Base-by-base conservation (phyloP, 2,113 vertebrate species). In the Corythornis madagascariensis region DNA sequence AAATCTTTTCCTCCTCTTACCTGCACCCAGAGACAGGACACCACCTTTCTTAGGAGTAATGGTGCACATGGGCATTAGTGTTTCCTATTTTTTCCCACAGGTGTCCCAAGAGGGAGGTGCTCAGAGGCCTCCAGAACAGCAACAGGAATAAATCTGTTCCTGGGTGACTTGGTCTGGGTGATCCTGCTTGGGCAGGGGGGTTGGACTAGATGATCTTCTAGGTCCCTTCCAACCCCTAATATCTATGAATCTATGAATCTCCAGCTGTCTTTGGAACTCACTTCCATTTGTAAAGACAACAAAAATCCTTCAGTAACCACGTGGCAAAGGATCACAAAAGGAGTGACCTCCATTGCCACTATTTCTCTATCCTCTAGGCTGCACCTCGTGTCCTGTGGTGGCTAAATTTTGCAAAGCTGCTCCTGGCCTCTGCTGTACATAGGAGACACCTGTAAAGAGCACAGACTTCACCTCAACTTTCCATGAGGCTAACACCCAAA, bases 401-500 rank as follows among this genome's bases (percentile, higher is more conserved):
- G 33, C 31, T 73, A 67, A 65, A 84, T 45, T 28, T 25, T 63
- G 42, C 29, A 80, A 52, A 92, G 55, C 9, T 74, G 21, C 12
- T 4, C 1, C 35, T 50, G 48, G 47, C 45, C 47, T 83, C 69
- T 65, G 24, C 48, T 74, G 17, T 43, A 18, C 2, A 0, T 28
- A 24, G 56, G 7, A 38, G 50, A 52, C 26, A 57, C 63, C 42
- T 88, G 22, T 48, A 87, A 93, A 83, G 76, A 86, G 63, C 31
- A 17, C n/a, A 33, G 86, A 76, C 83, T 91, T 93, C 83, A 93
- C 80, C 47, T 80, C 45, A 72, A 22, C 42, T 89, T 84, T 90
- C 74, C 61, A 56, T 42, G 59, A 69, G 60, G 86, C 45, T 53
- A 63, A 74, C 28, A 87, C 90, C 93, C 86, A 94, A 90, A 66